These are phyloP conservation scores for Hoplostethus mediterraneus DNA, from an alignment of 2,797 vertebrate genomes.

Conservation along the genomic window DNA sequence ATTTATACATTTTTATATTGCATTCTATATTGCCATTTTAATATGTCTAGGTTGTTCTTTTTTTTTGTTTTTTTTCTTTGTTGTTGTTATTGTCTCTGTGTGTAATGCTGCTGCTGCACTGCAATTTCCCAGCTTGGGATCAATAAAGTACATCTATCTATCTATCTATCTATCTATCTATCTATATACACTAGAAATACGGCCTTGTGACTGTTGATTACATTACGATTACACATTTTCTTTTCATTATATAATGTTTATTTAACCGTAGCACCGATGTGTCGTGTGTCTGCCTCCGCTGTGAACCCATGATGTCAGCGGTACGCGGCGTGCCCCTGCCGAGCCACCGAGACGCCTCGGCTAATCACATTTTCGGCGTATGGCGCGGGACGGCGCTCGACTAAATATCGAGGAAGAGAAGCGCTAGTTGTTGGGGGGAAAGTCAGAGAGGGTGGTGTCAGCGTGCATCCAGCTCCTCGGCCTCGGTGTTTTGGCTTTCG, in stretches of 20 bases:
- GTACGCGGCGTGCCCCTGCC: background rate
- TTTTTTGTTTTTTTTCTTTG: no score
- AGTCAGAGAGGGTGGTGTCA: conserved; percentile 16
- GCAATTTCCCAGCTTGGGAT: no score
- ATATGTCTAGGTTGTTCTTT: no score
- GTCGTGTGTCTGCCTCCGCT: no score
- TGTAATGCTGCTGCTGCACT: no score
- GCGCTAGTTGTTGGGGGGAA: background rate
- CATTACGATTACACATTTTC: conserved; percentile 1
- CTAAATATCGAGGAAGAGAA: conserved; percentile 9
- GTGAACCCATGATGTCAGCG: no score
- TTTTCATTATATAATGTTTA: conserved; percentile 9
- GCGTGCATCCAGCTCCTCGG: conserved; percentile 22
- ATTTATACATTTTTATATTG: no score
- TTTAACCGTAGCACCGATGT: background rate
- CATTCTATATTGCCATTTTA: no score
- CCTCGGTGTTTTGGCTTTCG: conserved; percentile 36
- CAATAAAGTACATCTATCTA: no score
- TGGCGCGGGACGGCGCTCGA: background rate
- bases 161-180: no score
- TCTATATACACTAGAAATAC: background rate
- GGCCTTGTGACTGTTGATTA: conserved; percentile 12
- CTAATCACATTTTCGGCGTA: conserved; percentile 6
- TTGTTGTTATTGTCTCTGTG: no score
- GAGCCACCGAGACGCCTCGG: background rate